Evolutionary conservation across 2,113 vertebrate genomes (phyloP).

Genomic region (Dicaeum eximium): DNA sequence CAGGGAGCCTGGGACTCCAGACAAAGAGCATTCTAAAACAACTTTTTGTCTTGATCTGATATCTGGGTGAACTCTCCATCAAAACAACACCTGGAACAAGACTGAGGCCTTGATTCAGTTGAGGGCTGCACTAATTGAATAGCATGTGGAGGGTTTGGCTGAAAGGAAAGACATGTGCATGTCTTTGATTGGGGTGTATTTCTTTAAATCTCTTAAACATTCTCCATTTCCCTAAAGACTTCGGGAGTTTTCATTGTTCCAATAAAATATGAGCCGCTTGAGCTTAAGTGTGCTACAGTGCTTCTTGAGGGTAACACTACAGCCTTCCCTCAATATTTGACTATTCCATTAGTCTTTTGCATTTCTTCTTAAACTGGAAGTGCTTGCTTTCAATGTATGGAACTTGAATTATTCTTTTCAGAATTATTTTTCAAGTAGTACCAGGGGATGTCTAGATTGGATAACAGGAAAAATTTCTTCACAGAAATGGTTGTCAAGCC

Average conservation of each 20-base stretch:
- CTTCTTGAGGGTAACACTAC: background rate
- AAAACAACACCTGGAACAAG: background rate
- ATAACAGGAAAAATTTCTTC: background rate
- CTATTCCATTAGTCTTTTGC: background rate
- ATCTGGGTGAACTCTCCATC: background rate
- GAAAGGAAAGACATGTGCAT: background rate
- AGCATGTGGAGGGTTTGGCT: background rate
- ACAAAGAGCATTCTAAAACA: background rate
- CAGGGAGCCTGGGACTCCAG: background rate
- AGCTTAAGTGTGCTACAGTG: background rate
- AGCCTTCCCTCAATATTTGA: background rate
- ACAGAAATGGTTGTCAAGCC: background rate
- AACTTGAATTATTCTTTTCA: background rate
- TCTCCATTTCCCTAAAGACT: background rate
- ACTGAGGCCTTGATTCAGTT: background rate
- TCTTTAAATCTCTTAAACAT: background rate
- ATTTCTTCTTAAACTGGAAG: background rate
- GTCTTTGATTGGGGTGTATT: background rate
- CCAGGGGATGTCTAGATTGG: background rate
- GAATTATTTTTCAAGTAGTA: background rate
- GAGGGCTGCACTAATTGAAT: background rate
- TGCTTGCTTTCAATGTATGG: background rate
- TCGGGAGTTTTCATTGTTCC: background rate
- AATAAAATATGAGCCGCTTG: background rate
- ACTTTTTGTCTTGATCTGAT: background rate